Conservation (phyloP, 2,888 invertebrate species). For the Drosophila crucigera region DNA sequence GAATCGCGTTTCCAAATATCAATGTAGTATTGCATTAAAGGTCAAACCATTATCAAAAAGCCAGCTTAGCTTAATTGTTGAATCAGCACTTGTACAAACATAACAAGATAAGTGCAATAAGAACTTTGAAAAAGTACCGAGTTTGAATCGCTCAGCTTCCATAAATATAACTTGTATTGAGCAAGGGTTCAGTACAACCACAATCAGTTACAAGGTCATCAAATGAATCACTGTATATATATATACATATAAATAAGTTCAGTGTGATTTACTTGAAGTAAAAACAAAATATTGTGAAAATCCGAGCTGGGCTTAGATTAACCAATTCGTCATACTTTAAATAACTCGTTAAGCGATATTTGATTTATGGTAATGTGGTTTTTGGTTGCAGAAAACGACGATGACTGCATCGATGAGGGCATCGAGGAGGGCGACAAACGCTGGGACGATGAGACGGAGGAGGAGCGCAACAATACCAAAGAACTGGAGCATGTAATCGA, state of each 20-base stretch:
- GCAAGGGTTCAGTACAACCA: background rate
- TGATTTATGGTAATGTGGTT: conserved; percentile 17
- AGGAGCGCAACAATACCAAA: conserved; percentile 85
- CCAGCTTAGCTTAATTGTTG: conserved; percentile 7
- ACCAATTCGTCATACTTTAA: conserved; percentile 34
- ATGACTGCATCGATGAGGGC: conserved; percentile 96
- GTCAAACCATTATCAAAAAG: background rate
- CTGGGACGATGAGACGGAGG: conserved; percentile 88
- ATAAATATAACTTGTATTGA: conserved; percentile 27
- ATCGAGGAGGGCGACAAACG: conserved; percentile 89
- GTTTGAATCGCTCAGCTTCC: conserved; percentile 11
- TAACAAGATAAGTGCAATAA: background rate
- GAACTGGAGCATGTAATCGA: conserved; percentile 85
- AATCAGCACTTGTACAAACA: conserved; percentile 18
- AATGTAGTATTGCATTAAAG: background rate
- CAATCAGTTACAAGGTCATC: conserved; percentile 27
- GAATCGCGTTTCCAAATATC: background rate
- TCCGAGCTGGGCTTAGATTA: conserved; percentile 23
- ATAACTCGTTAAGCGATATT: conserved; percentile 19
- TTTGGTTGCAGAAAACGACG: conserved; percentile 88
- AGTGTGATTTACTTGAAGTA: conserved; percentile 24
- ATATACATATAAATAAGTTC: background rate
- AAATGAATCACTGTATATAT: conserved; percentile 37
- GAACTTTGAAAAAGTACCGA: background rate
- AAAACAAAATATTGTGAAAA: conserved; percentile 15